Evolutionary conservation across 2,797 vertebrate species (phyloP).

Genomic region (Octomys mimax): DNA sequence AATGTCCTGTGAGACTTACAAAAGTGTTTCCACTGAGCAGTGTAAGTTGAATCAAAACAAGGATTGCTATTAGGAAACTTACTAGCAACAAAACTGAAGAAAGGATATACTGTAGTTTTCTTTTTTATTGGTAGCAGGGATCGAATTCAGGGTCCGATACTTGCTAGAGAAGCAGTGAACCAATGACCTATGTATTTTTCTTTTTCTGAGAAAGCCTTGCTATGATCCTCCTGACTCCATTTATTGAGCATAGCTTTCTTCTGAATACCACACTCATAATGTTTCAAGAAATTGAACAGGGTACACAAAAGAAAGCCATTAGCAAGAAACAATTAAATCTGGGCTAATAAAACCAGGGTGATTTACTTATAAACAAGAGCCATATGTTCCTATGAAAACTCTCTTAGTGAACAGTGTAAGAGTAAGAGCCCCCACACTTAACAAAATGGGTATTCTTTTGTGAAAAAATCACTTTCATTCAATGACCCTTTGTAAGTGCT

Average conservation of each 20-base stretch:
- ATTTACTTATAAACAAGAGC: neutral
- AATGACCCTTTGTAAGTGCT: slow-evolving; percentile 9
- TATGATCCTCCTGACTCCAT: neutral
- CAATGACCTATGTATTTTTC: neutral
- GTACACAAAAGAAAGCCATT: neutral
- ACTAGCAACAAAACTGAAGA: slow-evolving; percentile 9
- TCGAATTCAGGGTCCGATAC: neutral
- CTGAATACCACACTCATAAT: neutral
- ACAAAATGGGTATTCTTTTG: slow-evolving; percentile 36
- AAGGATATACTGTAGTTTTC: neutral
- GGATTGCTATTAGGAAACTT: neutral
- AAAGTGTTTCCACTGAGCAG: neutral
- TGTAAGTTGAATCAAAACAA: slow-evolving; percentile 10
- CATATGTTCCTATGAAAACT: slow-evolving; percentile 29
- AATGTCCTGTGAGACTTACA: neutral
- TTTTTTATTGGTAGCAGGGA: neutral
- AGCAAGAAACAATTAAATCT: slow-evolving; percentile 32
- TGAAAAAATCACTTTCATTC: slow-evolving; percentile 7
- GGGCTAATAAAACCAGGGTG: neutral
- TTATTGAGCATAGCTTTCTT: neutral
- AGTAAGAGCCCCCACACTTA: neutral
- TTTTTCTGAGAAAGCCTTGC: neutral
- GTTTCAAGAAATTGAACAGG: slow-evolving; percentile 1
- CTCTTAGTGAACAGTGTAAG: slow-evolving; percentile 8
- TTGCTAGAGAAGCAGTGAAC: neutral